Percentiles rank a stretch among this genome's conserved stretches.
These are phyloP conservation scores for Tachysurus fulvidraco DNA, from an alignment of 2,113 vertebrate genomes.

Conservation along the genomic window DNA sequence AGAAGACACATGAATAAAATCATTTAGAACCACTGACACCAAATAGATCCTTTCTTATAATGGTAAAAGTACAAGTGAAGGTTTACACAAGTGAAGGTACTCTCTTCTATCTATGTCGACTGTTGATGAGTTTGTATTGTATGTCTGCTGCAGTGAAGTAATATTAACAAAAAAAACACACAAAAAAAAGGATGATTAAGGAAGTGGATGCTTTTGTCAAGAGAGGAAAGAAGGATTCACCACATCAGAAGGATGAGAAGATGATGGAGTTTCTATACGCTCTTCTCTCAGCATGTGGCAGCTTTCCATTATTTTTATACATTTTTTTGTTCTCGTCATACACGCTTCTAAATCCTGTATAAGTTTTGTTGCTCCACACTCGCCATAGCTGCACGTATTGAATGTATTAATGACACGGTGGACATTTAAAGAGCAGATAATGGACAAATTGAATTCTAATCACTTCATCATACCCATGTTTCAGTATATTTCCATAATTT, in stretches of 20 bases:
- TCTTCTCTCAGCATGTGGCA: not conserved
- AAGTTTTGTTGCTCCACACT: not conserved
- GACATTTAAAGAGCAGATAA: slow-evolving; percentile 33
- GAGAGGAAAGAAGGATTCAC: slow-evolving; percentile 33
- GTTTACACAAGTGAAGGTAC: slow-evolving; percentile 24
- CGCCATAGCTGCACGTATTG: slow-evolving; percentile 28
- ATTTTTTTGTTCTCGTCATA: not conserved
- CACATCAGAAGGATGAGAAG: slow-evolving; percentile 35
- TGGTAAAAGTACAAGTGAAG: not conserved
- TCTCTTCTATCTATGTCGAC: slow-evolving; percentile 4
- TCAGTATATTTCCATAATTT: slow-evolving; percentile 20
- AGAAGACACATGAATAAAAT: not conserved
- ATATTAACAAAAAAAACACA: not conserved
- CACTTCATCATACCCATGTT: slow-evolving; percentile 25
- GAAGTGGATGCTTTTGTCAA: slow-evolving; percentile 28
- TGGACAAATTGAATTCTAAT: slow-evolving; percentile 13
- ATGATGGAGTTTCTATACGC: not conserved
- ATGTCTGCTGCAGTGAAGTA: slow-evolving; percentile 16
- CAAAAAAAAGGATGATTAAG: slow-evolving; percentile 19
- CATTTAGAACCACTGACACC: slow-evolving; percentile 1
- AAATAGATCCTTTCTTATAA: not conserved
- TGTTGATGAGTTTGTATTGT: not conserved
- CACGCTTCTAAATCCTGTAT: slow-evolving; percentile 19
- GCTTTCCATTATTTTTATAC: not conserved
- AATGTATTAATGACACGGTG: slow-evolving; percentile 45